Percentiles rank a stretch among this genome's conserved stretches.
phyloP scores from a whole-genome alignment of 92 coral and sea anemone species.

The Parazoanthus swiftii region DNA sequence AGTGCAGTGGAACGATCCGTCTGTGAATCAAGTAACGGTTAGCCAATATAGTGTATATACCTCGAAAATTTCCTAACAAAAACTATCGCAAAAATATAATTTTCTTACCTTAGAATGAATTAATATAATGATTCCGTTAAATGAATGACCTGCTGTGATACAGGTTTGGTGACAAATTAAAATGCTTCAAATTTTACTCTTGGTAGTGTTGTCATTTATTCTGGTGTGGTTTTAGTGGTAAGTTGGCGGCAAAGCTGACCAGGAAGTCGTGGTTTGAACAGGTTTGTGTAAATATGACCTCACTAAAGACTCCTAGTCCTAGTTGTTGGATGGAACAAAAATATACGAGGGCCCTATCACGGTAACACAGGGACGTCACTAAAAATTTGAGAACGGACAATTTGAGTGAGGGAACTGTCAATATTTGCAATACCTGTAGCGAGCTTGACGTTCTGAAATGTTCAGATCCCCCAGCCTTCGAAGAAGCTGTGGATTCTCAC shows the following conservation, averaged over 20 bases:
- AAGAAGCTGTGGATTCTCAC: too few species aligned
- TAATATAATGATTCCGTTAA: slow-evolving; percentile 35
- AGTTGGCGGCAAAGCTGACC: not conserved
- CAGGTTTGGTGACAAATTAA: not conserved
- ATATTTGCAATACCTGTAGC: too few species aligned
- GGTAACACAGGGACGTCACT: too few species aligned
- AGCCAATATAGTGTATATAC: slow-evolving; percentile 13
- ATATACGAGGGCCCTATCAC: too few species aligned
- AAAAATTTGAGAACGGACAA: too few species aligned
- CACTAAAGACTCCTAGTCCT: too few species aligned
- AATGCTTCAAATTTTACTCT: not conserved
- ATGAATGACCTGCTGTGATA: not conserved
- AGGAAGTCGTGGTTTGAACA: not conserved
- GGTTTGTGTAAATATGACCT: not conserved
- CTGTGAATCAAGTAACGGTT: not conserved
- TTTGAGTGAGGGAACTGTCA: too few species aligned
- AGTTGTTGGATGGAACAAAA: too few species aligned
- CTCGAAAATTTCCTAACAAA: slow-evolving; percentile 13
- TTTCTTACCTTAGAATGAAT: slow-evolving; percentile 32
- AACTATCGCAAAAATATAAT: slow-evolving; percentile 27
- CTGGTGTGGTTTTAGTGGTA: not conserved
- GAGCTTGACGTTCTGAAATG: too few species aligned
- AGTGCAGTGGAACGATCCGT: not conserved
- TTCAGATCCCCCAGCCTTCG: too few species aligned
- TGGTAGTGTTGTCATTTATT: not conserved